phyloP scores from a whole-genome alignment of 2,113 vertebrate species.

The Chelonoidis abingdonii region DNA sequence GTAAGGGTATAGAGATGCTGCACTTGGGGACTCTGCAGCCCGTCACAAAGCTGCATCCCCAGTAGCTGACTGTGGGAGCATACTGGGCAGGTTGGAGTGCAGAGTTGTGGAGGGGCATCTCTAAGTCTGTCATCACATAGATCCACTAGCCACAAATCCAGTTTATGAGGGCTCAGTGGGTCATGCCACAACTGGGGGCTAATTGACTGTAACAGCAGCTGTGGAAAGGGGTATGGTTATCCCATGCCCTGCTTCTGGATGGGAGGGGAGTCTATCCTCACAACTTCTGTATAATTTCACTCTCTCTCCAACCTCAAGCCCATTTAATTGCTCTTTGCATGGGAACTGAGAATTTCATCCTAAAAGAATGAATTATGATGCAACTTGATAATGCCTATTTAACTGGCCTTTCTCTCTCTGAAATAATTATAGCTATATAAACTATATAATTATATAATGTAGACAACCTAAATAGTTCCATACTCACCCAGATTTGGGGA shows the following conservation, averaged over 20 bases:
- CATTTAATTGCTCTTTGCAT: not conserved
- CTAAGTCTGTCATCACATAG: not conserved
- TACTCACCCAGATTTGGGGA: not conserved
- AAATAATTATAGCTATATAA: not conserved
- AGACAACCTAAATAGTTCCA: not conserved
- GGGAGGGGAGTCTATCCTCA: not conserved
- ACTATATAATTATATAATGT: not conserved
- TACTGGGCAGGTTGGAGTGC: not conserved
- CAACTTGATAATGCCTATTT: not conserved
- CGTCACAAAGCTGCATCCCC: not conserved
- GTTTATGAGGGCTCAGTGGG: accelerated
- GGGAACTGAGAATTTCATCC: not conserved
- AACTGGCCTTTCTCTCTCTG: not conserved
- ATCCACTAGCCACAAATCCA: accelerated
- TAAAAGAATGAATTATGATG: not conserved
- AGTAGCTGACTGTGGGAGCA: not conserved
- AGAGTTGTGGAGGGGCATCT: not conserved
- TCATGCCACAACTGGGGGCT: accelerated
- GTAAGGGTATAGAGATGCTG: not conserved
- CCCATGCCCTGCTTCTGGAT: not conserved
- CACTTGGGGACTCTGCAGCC: not conserved
- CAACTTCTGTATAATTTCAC: not conserved
- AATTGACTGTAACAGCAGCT: accelerated
- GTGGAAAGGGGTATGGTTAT: not conserved
- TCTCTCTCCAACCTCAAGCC: accelerated